phyloP scores from a whole-genome alignment of 2,113 vertebrate genomes.

The Mus musculus region GRCm39 chr12:104018001-104018500 shows the following conservation, averaged over 20 bases:
- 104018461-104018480: fast-evolving
- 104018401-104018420: not conserved
- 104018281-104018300: not conserved
- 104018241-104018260: not conserved
- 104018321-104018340: not conserved
- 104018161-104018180: no score
- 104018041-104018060: fast-evolving
- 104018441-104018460: not conserved
- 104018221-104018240: not conserved
- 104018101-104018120: not conserved
- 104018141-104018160: fast-evolving
- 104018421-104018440: not conserved
- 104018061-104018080: not conserved
- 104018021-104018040: not conserved
- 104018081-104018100: not conserved
- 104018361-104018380: not conserved
- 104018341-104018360: not conserved
- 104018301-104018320: not conserved
- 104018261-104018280: not conserved
- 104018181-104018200: not conserved
- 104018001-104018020: not conserved
- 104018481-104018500: fast-evolving
- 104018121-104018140: not conserved
- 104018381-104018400: not conserved
- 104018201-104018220: not conserved